phyloP scores from a whole-genome alignment of 2,113 vertebrate genomes.

The Brachypodius melanocephalos region DNA sequence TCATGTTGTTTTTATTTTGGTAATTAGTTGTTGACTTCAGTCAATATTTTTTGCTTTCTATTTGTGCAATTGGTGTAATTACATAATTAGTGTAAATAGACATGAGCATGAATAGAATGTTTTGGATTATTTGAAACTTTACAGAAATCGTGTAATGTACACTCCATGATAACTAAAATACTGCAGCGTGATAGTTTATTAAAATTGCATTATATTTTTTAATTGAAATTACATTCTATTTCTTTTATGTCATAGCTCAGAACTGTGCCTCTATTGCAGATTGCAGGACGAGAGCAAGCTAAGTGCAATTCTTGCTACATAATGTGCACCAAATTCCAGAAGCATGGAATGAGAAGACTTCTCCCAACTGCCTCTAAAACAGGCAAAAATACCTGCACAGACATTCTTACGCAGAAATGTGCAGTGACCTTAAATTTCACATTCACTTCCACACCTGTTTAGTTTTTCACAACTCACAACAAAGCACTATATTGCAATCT shows the following conservation, averaged over 20 bases:
- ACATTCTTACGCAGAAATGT: background rate
- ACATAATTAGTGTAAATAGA: slow-evolving; percentile 60
- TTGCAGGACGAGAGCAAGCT: background rate
- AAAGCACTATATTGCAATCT: background rate
- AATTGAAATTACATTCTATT: background rate
- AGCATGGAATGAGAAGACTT: background rate
- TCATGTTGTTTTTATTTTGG: slow-evolving; percentile 28
- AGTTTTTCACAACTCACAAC: background rate
- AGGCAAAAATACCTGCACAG: background rate
- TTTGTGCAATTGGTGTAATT: slow-evolving; percentile 51
- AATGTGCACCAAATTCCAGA: background rate
- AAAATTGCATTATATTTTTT: background rate
- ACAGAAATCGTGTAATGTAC: background rate
- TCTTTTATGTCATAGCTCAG: background rate
- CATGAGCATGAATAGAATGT: slow-evolving; percentile 27
- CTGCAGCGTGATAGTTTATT: background rate
- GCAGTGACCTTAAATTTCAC: background rate
- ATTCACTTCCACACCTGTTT: background rate
- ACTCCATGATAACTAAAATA: background rate
- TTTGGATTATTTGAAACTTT: slow-evolving; percentile 38
- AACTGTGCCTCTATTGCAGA: background rate
- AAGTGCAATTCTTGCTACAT: background rate
- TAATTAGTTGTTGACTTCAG: slow-evolving; percentile 32
- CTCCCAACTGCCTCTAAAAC: background rate
- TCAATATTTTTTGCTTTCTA: slow-evolving; percentile 1